Evolutionary conservation across 1,140 invertebrate genomes (phyloP), one percentile per base, ranked within the genome.

Genomic region (Octopus bimaculoides): DNA sequence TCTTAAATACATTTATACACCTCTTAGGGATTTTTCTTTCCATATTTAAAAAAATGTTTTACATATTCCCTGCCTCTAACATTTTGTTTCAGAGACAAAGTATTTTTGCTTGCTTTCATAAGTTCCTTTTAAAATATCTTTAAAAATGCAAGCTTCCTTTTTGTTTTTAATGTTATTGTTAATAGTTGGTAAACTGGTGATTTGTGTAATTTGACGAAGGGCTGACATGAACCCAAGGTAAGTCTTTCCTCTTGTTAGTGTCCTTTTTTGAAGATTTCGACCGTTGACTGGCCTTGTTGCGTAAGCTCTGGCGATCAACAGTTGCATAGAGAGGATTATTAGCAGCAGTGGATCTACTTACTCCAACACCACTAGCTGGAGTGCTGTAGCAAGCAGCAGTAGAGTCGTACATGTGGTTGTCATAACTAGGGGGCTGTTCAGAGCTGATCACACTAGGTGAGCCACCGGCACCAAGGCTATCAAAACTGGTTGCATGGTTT

Each of bases 171-270:
- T 41, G 26, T 41, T 41, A 41, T 41, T 41, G 26, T 41, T 41
- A 41, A 41, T 41, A 41, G 26, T 41, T 41, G 26, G 26, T 41
- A 41, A 41, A 3, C 26, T 41, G 26, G 26, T 75, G 52, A 41
- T 75, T 41, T 5, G 14, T 6, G 41, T 53, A 75, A 75, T 52
- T 52, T 75, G 74, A 54, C 9, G 85, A 87, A 0, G 88, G 88
- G 1, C 87, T 86, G 52, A 89, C 87, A 77, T 88, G 87, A 6
- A 89, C 88, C 88, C 88, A 89, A 0, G 88, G 88, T 69, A 89
- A 80, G 56, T 87, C 83, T 78, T 88, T 83, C 54, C 84, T 77
- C 54, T 80, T 61, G 69, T 84, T 83, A 20, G 52, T 12, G n/a
- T 81, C 69, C 54, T 66, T 77, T 54, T 77, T 75, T 56, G 74